These are phyloP conservation scores for Charadrius vociferus DNA, from an alignment of 2,113 vertebrate species.

Conservation along the genomic window DNA sequence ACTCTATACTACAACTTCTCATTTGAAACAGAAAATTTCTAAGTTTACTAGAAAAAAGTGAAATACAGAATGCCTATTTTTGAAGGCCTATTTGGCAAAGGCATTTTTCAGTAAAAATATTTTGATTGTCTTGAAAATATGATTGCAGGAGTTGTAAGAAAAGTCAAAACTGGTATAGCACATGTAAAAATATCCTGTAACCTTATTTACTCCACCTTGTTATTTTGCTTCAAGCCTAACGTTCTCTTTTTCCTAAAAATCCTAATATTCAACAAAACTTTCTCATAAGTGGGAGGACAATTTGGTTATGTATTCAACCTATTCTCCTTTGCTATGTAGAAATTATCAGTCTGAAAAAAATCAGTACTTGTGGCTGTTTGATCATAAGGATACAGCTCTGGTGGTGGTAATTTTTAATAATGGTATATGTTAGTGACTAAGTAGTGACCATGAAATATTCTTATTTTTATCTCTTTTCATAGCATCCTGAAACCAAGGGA, in stretches of 20 bases:
- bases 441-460: background rate
- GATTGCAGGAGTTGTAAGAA: background rate
- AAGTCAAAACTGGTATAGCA: background rate
- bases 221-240: background rate
- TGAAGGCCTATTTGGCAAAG: background rate
- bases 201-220: background rate
- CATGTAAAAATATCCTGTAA: background rate
- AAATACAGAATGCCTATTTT: background rate
- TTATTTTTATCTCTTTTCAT: background rate
- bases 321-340: background rate
- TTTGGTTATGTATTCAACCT: background rate
- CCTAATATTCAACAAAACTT: background rate
- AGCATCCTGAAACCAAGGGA: background rate
- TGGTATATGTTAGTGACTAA: background rate
- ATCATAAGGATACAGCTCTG: background rate
- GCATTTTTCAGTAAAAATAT: background rate
- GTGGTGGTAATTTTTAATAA: background rate
- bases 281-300: background rate
- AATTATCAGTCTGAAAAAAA: background rate
- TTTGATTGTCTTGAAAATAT: background rate
- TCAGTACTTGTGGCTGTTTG: background rate
- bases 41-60: background rate
- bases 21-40: background rate
- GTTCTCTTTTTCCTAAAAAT: background rate
- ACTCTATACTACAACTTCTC: background rate